Base-by-base conservation (phyloP, 2,888 invertebrate genomes). In the Altica lythri region DNA sequence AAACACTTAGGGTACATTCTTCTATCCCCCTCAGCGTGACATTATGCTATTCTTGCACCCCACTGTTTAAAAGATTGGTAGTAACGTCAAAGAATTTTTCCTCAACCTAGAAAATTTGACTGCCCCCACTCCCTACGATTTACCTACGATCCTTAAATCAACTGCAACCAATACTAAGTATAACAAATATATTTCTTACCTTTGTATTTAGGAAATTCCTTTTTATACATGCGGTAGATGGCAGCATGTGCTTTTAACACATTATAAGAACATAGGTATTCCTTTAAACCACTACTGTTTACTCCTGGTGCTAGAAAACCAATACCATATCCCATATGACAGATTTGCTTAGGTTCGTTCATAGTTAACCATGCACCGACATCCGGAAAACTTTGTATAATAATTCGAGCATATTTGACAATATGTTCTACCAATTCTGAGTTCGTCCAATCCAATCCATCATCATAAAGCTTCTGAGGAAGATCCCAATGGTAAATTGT, bases 221-320 rank as follows among this genome's bases (percentile, higher is more conserved):
- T 74, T 42, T 85, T 78, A 69, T 87, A 88, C 29, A 86, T 69
- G 52, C 82, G 80, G 71, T 84, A 89, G 0, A 81, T 80, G 62
- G 80, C 81, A 1, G 85, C 86, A 64, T 89, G 89, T 0, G 88
- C 82, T 63, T 84, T 79, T 9, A 89, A 73, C 29, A 85, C 72
- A 37, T 81, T 83, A 65, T 87, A 84, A 47, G 81, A 81, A 67
- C 84, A 86, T 32, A 82, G 68, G 69, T 89, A 89, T 61, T 83
- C 81, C 6, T 81, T 83, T 16, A 81, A 79, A 2, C 83, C 84
- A 47, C 81, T 78, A 49, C 79, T 79, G 53, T 79, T 72, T 5
- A 80, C 50, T 1, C 79, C 81, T 9, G 82, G 82, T 4, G 83
- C 81, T 55, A 79, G 79, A 61, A 75, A 75, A 0, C 71, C 75